Conservation (phyloP, 2,888 invertebrate species). For the Sericinus montela region DNA sequence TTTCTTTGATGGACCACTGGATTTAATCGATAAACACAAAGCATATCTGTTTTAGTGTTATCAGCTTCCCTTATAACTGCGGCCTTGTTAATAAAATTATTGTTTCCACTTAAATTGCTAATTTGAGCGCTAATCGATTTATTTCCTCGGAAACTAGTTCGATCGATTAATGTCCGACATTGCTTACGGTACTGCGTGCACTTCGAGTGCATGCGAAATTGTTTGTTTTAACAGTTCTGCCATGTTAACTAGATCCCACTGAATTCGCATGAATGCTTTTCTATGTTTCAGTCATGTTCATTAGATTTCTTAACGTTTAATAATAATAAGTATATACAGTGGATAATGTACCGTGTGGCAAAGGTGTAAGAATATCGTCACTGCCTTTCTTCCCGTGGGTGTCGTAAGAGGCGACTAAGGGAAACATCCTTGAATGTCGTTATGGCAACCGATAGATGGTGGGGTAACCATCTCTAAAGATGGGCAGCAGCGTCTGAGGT, state of each 20-base stretch:
- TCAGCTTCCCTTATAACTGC: constrained; percentile 27
- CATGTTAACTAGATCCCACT: constrained; percentile 17
- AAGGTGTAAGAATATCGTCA: too few relatives aligned
- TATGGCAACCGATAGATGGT: too few relatives aligned
- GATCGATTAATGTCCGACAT: constrained; percentile 29
- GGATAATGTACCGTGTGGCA: too few relatives aligned
- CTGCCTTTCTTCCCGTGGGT: too few relatives aligned
- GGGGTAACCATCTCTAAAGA: too few relatives aligned
- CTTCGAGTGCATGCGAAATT: constrained; percentile 24
- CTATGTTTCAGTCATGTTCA: background rate
- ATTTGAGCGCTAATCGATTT: constrained; percentile 37
- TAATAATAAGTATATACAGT: too few relatives aligned
- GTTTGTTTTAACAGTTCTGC: constrained; percentile 19
- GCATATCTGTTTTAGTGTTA: constrained; percentile 21
- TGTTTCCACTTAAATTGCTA: constrained; percentile 15
- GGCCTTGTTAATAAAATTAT: constrained; percentile 25
- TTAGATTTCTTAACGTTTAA: too few relatives aligned
- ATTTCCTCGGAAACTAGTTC: constrained; percentile 34
- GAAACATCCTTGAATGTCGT: too few relatives aligned
- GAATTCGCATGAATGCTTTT: constrained; percentile 1
- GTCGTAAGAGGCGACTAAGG: too few relatives aligned
- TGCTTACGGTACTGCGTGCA: constrained; percentile 23
- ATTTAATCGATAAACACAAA: background rate
- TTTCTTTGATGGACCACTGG: background rate
- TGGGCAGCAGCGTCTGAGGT: too few relatives aligned